A percentile compares a stretch with the other conserved stretches of the same genome.
phyloP scores from a whole-genome alignment of 2,797 vertebrate genomes.

The Coranthus polyacanthus region DNA sequence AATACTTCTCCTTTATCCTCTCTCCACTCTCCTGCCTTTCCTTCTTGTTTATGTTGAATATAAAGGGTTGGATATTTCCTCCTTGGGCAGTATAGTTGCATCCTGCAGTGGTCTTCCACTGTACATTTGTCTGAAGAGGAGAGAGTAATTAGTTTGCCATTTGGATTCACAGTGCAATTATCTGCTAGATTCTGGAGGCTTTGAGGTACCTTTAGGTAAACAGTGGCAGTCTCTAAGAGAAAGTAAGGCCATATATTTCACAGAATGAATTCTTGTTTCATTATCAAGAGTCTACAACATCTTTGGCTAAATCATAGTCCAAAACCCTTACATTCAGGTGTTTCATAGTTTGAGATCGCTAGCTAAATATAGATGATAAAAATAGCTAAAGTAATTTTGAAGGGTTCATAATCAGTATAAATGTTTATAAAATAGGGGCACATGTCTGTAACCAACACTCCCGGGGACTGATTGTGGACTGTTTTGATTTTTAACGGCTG shows the following conservation, averaged over 20 bases:
- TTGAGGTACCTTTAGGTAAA: slow-evolving; percentile 66
- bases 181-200: slow-evolving; percentile 60
- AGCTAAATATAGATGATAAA: slow-evolving; percentile 4
- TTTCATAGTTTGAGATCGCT: slow-evolving; percentile 10
- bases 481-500: slow-evolving; percentile 25
- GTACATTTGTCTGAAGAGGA: slow-evolving; percentile 53
- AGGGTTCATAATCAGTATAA: slow-evolving; percentile 13
- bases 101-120: slow-evolving; percentile 56
- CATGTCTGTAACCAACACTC: slow-evolving; percentile 45
- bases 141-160: slow-evolving; percentile 77
- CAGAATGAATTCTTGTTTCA: too few species aligned
- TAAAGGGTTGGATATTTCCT: slow-evolving; percentile 54
- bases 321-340: neutral
- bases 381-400: slow-evolving; percentile 11
- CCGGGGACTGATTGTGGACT: slow-evolving; percentile 40
- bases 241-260: slow-evolving; percentile 41
- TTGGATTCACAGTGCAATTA: slow-evolving; percentile 76
- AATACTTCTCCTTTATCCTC: slow-evolving; percentile 62
- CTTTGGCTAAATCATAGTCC: too few species aligned
- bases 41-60: slow-evolving; percentile 67
- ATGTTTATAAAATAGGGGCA: slow-evolving; percentile 31
- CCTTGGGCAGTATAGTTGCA: slow-evolving; percentile 57
- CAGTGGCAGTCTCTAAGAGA: slow-evolving; percentile 36
- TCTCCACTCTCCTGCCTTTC: slow-evolving; percentile 53
- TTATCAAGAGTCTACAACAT: too few species aligned